Evolutionary conservation across 2,797 vertebrate species (phyloP), one percentile per base, ranked within the genome.

Genomic region (Clarias platycephalus): DNA sequence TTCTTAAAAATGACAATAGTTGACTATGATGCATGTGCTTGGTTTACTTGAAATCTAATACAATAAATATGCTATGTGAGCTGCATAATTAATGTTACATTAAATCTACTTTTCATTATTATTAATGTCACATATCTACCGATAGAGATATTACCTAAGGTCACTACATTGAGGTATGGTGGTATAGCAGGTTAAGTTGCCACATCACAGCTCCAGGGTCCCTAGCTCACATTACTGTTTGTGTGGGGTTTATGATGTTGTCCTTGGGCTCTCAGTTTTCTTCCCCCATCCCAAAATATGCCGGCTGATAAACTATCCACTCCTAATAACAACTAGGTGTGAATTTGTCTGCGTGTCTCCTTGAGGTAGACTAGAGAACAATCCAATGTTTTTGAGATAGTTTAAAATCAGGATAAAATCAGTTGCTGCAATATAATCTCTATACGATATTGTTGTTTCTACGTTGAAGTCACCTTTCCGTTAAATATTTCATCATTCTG

Each of bases 221-320:
- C n/a, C 31, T 22, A 34, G 55, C 75, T 77, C 75, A 60, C 10
- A 20, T 77, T 77, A 77, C 75, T 77, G 49, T 76, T 57, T 76
- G 75, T 60, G 57, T 60, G 5, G 5, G 55, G 55, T 34, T 58
- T 77, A 60, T 1, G 13, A 63, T 26, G 9, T 62, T n/a, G 53
- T 62, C 7, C 8, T 15, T 5, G 24, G 37, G 24, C 22, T 26
- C 58, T 18, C 60, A 0, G 16, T 40, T 15, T n/a, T 63, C 20
- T 34, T 9, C 13, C 31, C 53, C 44, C 31, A 31, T 4, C 76
- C 22, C 12, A 62, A 64, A 18, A 28, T 37, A 80, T 49, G 57
- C 9, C 15, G 8, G 20, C 15, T n/a, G 60, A 40, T 49, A 24
- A 5, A 26, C 7, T 40, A 34, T 13, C 22, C 10, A 26, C 2